Evolutionary conservation across 2,888 invertebrate genomes (phyloP).

Genomic region (Trichopria drosophilae): DNA sequence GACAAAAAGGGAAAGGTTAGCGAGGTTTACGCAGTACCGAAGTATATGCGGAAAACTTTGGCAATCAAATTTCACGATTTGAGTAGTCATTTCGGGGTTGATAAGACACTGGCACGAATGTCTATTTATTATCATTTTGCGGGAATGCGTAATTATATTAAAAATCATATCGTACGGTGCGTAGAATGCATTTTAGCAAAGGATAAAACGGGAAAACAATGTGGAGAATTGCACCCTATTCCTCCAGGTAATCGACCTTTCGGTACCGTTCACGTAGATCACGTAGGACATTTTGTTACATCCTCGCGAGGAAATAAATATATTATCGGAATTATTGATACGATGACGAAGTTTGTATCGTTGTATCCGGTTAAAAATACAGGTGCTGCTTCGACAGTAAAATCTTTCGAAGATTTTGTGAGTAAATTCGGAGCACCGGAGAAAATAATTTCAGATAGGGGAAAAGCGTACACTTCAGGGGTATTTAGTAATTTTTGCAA

Average conservation of each 20-base stretch:
- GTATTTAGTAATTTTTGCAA: slow-evolving; percentile 16
- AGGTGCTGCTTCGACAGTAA: slow-evolving; percentile 10
- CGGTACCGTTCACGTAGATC: slow-evolving; percentile 33
- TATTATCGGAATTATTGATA: slow-evolving; percentile 31
- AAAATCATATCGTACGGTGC: background rate
- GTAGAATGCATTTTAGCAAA: background rate
- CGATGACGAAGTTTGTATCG: slow-evolving; percentile 28
- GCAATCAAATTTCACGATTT: slow-evolving; percentile 26
- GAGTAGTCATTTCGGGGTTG: slow-evolving; percentile 24
- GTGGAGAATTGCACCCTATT: slow-evolving; percentile 35
- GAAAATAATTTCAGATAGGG: slow-evolving; percentile 35
- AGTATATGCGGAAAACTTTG: slow-evolving; percentile 18
- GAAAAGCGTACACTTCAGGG: slow-evolving; percentile 29
- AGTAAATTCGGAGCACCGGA: slow-evolving; percentile 31
- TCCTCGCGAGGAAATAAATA: slow-evolving; percentile 23
- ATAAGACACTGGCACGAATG: slow-evolving; percentile 17
- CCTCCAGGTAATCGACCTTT: slow-evolving; percentile 33
- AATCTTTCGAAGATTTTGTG: slow-evolving; percentile 27
- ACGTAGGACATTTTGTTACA: slow-evolving; percentile 30
- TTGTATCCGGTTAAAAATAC: slow-evolving; percentile 24
- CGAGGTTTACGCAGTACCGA: slow-evolving; percentile 20
- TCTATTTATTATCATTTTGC: slow-evolving; percentile 24
- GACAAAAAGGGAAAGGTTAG: background rate
- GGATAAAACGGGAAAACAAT: background rate
- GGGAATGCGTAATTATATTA: slow-evolving; percentile 10